Evolutionary conservation across 2,113 vertebrate species (phyloP), one percentile per base, ranked within the genome.

Genomic region (Aythya baeri): DNA sequence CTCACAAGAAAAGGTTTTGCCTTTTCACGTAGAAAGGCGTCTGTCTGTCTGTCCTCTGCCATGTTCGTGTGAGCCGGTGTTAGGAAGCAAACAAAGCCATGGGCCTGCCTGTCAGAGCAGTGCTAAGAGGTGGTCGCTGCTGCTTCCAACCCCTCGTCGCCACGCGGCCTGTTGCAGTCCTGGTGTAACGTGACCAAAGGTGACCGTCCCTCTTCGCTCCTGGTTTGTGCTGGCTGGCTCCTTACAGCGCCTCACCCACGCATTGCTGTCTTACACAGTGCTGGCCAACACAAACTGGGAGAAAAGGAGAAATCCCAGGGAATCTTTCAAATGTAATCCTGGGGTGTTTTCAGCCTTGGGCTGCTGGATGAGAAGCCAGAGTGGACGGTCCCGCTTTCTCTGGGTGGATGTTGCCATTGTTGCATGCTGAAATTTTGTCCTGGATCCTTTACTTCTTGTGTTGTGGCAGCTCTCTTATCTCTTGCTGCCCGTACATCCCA

Each of bases 161-260:
- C 9, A 11, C 0, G 0, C 22, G 36, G 36, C 67, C 29, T 59
- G 50, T 34, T 11, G 41, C 54, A 52, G 50, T 7, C 36, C 14
- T 22, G 41, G 11, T 38, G 26, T 70, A n/a, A 26, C 15, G 0
- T 5, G 46, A 15, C 34, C 20, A 6, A 41, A 68, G 65, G 50
- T 54, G 65, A 54, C 46, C 1, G 32, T 17, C 27, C 34, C 34
- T 14, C 31, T 44, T 27, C 29, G 4, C 46, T 27, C 20, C 43
- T 0, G 0, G 11, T 44, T 49, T 26, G 25, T 29, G 43, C 32
- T 43, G 61, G n/a, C 66, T 59, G 82, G 18, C 50, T 83, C 78
- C 38, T 83, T 27, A 4, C 1, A 1, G 43, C 4, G 10, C 32
- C 54, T 83, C 20, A 5, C 74, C 52, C 36, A 13, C 6, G 0